phyloP scores from a whole-genome alignment of 2,888 invertebrate genomes.

The Xanthia togata region DNA sequence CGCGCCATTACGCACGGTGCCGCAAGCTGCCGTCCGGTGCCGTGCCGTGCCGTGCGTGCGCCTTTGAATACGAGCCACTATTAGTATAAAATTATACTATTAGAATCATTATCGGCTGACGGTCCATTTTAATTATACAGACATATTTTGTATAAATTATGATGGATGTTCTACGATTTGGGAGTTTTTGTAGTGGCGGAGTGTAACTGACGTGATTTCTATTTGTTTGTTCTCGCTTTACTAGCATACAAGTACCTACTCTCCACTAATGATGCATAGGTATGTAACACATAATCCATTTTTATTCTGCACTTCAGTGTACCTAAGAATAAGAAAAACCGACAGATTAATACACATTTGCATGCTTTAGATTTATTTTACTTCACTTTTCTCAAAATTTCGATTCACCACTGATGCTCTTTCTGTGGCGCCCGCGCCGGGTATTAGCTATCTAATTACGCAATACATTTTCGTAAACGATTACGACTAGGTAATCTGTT shows the following conservation, averaged over 20 bases:
- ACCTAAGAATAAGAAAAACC: too few species aligned
- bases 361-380: background rate
- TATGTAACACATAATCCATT: background rate
- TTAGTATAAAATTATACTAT: slow-evolving; percentile 56
- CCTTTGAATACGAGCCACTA: slow-evolving; percentile 41
- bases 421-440: background rate
- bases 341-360: background rate
- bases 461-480: too few species aligned
- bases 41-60: slow-evolving; percentile 22
- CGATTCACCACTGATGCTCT: background rate
- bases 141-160: slow-evolving; percentile 42
- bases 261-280: background rate
- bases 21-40: slow-evolving; percentile 14
- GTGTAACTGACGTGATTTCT: background rate
- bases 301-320: too few species aligned
- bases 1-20: slow-evolving; percentile 41
- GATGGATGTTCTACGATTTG: slow-evolving; percentile 60
- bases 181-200: slow-evolving; percentile 12
- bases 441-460: background rate
- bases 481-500: too few species aligned
- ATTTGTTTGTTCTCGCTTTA: slow-evolving; percentile 12
- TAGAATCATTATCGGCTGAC: slow-evolving; percentile 45
- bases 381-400: background rate
- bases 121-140: slow-evolving; percentile 59
- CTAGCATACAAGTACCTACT: background rate